phyloP scores from a whole-genome alignment of 1,140 invertebrate genomes.

The Portunus trituberculatus region DNA sequence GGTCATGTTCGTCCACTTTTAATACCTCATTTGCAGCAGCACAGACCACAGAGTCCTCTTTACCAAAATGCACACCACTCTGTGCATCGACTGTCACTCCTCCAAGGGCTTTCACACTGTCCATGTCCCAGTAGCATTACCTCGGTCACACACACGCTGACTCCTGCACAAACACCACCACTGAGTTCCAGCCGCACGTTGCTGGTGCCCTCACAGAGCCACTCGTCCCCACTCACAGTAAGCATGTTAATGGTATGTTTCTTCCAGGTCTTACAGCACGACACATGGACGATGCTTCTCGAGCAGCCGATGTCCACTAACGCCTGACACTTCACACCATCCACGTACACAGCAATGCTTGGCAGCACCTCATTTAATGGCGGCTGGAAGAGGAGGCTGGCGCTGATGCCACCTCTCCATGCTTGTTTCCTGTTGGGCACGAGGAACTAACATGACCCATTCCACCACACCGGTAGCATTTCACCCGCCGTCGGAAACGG shows the following conservation, averaged over 20 bases:
- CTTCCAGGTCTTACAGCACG: too few relatives aligned
- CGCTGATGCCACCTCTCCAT: too few relatives aligned
- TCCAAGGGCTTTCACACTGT: background rate
- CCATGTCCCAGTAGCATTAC: slow-evolving; percentile 35
- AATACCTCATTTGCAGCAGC: background rate
- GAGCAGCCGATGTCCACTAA: background rate
- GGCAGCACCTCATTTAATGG: too few relatives aligned
- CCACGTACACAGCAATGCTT: too few relatives aligned
- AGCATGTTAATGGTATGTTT: too few relatives aligned
- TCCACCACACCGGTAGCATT: too few relatives aligned
- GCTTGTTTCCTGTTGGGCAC: too few relatives aligned
- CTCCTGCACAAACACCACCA: background rate
- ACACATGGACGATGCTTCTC: too few relatives aligned
- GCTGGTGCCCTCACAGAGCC: slow-evolving; percentile 42
- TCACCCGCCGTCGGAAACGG: too few relatives aligned
- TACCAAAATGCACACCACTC: background rate
- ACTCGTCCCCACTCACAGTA: slow-evolving; percentile 44
- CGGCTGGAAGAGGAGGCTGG: too few relatives aligned
- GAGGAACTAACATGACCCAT: too few relatives aligned
- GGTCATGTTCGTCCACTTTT: background rate
- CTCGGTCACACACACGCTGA: slow-evolving; percentile 33
- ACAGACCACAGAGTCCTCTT: background rate
- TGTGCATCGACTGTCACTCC: slow-evolving; percentile 3
- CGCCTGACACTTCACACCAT: background rate
- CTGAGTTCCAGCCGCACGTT: slow-evolving; percentile 1